Evolutionary conservation across 2,113 vertebrate species (phyloP).

Genomic region (Xenus cinereus): DNA sequence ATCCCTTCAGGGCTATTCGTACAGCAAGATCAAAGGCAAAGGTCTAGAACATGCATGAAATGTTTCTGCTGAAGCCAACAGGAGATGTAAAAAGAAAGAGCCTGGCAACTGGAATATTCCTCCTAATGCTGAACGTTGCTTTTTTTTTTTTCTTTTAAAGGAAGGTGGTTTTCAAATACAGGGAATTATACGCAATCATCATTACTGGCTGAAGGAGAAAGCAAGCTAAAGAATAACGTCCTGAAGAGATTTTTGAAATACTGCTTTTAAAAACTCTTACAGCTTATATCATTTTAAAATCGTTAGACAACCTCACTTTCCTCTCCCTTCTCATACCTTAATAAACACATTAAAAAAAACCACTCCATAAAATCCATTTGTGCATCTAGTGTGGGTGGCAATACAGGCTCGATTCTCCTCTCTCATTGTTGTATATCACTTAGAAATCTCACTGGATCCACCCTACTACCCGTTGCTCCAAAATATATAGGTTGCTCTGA

Average conservation of each 20-base stretch:
- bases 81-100: neutral
- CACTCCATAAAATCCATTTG: conserved; percentile 18
- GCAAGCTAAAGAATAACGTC: neutral
- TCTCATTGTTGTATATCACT: neutral
- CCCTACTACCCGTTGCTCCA: conserved; percentile 1
- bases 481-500: conserved; percentile 35
- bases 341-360: conserved; percentile 12
- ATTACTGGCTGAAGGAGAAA: neutral
- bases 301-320: neutral
- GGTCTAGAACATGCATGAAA: neutral
- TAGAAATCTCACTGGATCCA: neutral
- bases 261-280: neutral
- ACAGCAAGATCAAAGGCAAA: neutral
- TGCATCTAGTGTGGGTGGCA: neutral
- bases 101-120: neutral
- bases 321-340: neutral
- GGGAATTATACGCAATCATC: conserved; percentile 2
- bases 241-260: conserved; percentile 14
- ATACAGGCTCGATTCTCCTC: neutral
- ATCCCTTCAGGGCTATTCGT: neutral
- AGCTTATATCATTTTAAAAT: neutral
- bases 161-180: neutral
- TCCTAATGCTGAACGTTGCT: neutral
- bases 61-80: neutral
- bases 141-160: neutral